These are phyloP conservation scores for Eurystomus glaucurus DNA, from an alignment of 2,797 vertebrate genomes.

Conservation along the genomic window DNA sequence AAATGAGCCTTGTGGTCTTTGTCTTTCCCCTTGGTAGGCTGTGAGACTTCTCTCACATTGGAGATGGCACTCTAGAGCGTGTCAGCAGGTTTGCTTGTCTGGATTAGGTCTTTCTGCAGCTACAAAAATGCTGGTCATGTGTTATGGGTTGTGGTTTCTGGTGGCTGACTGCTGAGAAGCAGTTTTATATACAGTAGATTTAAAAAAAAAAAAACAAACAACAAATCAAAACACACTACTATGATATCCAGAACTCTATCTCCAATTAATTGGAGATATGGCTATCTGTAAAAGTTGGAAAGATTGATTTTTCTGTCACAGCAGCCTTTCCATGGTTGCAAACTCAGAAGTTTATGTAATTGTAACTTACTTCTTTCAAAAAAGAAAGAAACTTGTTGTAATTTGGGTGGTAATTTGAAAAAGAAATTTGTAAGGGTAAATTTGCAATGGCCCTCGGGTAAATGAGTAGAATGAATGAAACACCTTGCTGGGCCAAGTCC, in stretches of 20 bases:
- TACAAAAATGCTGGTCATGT: background rate
- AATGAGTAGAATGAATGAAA: background rate
- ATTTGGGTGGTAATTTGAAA: background rate
- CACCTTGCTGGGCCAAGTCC: background rate
- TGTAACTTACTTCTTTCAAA: background rate
- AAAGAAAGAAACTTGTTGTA: background rate
- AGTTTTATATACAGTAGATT: background rate
- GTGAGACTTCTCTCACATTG: rapidly evolving
- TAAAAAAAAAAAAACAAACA: background rate
- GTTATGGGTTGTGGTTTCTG: background rate
- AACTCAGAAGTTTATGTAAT: background rate
- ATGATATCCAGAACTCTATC: background rate
- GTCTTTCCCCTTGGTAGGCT: background rate
- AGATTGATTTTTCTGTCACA: background rate
- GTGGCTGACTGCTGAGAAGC: background rate
- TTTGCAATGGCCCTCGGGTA: background rate
- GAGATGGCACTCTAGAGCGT: background rate
- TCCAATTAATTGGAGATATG: background rate
- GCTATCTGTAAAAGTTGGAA: rapidly evolving
- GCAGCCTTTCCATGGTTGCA: background rate
- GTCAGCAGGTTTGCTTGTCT: background rate
- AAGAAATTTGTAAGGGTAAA: background rate
- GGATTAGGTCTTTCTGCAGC: background rate
- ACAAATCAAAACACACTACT: background rate
- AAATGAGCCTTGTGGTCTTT: background rate